Percentiles rank a stretch among this genome's conserved stretches.
phyloP scores from a whole-genome alignment of 2,113 vertebrate genomes.

The Gnathonemus longibarbis region DNA sequence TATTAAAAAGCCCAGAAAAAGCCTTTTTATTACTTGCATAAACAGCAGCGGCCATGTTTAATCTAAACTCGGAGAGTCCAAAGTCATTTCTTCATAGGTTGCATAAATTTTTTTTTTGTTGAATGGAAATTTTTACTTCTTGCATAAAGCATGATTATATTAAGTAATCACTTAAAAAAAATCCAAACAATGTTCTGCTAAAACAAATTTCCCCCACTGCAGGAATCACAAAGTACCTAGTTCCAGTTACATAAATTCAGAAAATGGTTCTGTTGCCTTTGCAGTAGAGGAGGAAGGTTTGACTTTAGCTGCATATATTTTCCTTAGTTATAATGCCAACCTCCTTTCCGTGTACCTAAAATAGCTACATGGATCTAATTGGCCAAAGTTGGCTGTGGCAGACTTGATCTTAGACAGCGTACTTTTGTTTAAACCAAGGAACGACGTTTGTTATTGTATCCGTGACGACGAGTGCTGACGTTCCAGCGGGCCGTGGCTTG shows the following conservation, averaged over 20 bases:
- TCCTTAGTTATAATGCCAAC: neutral
- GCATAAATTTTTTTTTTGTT: neutral
- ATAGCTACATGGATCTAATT: conserved; percentile 19
- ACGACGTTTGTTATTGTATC: conserved; percentile 55
- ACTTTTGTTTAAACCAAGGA: conserved; percentile 49
- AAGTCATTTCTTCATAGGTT: neutral
- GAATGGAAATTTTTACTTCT: neutral
- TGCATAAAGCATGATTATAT: neutral
- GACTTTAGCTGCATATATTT: neutral
- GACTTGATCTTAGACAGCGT: conserved; percentile 41
- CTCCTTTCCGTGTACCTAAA: neutral
- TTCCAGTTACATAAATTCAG: conserved; percentile 1
- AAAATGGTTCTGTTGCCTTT: neutral
- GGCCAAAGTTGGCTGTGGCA: conserved; percentile 35
- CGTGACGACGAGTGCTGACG: conserved; percentile 45
- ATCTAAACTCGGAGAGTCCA: neutral
- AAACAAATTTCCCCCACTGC: neutral
- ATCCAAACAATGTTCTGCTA: neutral
- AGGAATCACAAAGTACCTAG: neutral
- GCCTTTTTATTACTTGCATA: conserved; percentile 13
- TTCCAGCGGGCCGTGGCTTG: conserved; percentile 46
- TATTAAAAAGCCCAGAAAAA: neutral
- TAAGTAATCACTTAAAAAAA: neutral
- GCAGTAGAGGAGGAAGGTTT: neutral
- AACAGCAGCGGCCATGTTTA: neutral